Conservation (phyloP, 1,140 invertebrate species). For the Argopecten irradians region DNA sequence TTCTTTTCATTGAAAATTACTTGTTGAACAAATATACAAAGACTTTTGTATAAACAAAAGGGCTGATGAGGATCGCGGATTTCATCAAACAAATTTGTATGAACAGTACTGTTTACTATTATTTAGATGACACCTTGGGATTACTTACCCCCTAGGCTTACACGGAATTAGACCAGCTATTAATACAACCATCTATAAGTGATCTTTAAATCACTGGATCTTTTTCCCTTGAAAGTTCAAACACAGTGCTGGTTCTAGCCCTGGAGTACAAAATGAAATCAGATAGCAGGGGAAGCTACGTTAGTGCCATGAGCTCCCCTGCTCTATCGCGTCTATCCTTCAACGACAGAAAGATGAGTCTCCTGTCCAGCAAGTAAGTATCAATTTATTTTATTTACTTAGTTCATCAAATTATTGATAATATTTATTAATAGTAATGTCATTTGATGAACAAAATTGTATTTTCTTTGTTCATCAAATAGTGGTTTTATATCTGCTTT, state of each 20-base stretch:
- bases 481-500: too few species aligned
- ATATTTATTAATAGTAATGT: too few species aligned
- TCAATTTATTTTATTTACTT: not conserved
- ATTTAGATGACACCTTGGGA: not conserved
- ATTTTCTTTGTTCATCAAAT: too few species aligned
- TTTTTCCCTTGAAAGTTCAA: not conserved
- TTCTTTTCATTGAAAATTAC: not conserved
- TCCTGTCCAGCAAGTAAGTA: not conserved
- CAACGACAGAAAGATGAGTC: conserved; percentile 3
- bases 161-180: not conserved
- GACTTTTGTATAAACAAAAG: not conserved
- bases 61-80: not conserved
- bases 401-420: too few species aligned
- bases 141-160: not conserved
- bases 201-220: not conserved
- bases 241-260: not conserved
- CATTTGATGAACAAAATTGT: too few species aligned
- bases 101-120: not conserved
- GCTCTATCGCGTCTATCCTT: not conserved
- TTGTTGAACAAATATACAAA: not conserved
- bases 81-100: not conserved
- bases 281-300: not conserved
- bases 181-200: not conserved
- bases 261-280: conserved; percentile 10
- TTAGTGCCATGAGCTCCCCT: not conserved